Evolutionary conservation across 2,888 invertebrate genomes (phyloP), one percentile per base, ranked within the genome.

Genomic region (Drosophila macrospina): DNA sequence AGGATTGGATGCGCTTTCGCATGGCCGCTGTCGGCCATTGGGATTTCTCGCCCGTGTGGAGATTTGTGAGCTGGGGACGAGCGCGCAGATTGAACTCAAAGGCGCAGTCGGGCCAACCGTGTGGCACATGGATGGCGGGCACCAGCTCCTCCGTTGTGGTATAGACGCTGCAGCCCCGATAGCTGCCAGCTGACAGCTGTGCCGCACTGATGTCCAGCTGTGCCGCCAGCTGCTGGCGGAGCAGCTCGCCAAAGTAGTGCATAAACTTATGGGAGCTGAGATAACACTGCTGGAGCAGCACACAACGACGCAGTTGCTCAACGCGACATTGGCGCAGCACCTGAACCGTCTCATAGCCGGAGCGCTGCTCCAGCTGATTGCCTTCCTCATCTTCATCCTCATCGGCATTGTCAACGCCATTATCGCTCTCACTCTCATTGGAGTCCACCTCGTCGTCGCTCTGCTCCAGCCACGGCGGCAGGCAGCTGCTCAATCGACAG

Each of bases 1-100:
- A 93, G 4, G 93, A 93, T 56, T 93, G 93, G 2, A 96, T 93
- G 84, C 95, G 94, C 28, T 93, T 93, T 0, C 96, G 93, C 94
- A 96, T 95, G 54, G 93, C 92, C 45, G 93, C 93, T 1, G 94
- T 94, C 0, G 96, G 97, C 96, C 96, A 97, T 63, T 94, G 93
- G 72, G 94, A 94, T 61, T 92, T 93, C 45, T 93, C 93, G 57
- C 93, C 94, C 0, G 93, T 94, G 75, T 93, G 92, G 1, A 93
- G 93, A 88, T 95, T 94, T 48, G 91, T 93, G 47, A 93, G 93
- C 15, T 93, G 92, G 42, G 93, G 93, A 52, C 95, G 93, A 44
- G 93, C 92, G 54, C 96, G 93, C 52, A 93, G 91, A 16, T 94
- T 92, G 94, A 96, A 97, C 74, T 95, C 95, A 76, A 94, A 94